phyloP scores from a whole-genome alignment of 1,140 invertebrate species.

The Drosophila watanabei region DNA sequence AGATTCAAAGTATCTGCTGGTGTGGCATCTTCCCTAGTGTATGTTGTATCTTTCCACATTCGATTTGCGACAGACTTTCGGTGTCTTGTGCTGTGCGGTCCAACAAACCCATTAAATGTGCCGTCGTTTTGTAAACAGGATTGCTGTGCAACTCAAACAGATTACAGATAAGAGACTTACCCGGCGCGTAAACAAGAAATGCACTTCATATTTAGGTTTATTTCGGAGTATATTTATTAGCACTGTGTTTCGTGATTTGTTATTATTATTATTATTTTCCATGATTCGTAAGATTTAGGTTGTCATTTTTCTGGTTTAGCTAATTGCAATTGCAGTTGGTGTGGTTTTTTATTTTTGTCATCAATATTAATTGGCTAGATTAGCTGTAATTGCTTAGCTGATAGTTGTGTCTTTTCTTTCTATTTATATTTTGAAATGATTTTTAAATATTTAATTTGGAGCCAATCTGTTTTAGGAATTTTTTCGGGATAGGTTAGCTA shows the following conservation, averaged over 20 bases:
- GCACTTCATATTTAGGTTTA: constrained; percentile 53
- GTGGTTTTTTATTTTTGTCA: constrained; percentile 13
- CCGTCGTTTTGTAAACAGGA: constrained; percentile 34
- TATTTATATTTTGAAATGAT: constrained; percentile 20
- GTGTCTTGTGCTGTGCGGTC: constrained; percentile 13
- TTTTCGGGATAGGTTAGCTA: constrained; percentile 6
- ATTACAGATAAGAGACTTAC: constrained; percentile 11
- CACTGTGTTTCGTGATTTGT: constrained; percentile 34
- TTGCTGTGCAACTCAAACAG: constrained; percentile 2
- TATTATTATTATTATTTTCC: constrained; percentile 60
- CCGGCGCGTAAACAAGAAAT: constrained; percentile 29
- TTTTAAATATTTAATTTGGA: not conserved
- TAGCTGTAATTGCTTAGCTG: constrained; percentile 37
- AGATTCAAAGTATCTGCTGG: constrained; percentile 23
- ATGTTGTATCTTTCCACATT: not conserved
- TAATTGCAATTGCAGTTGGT: constrained; percentile 30
- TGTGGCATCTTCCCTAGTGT: constrained; percentile 18
- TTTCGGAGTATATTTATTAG: constrained; percentile 68
- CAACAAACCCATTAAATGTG: constrained; percentile 53
- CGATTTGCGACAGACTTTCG: constrained; percentile 9
- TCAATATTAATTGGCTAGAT: constrained; percentile 43
- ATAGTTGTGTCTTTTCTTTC: constrained; percentile 16
- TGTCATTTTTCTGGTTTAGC: constrained; percentile 30
- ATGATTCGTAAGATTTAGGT: constrained; percentile 52
- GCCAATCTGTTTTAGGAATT: constrained; percentile 13